Evolutionary conservation across 2,113 vertebrate genomes (phyloP).

Genomic region (Protomyctophum bolini): DNA sequence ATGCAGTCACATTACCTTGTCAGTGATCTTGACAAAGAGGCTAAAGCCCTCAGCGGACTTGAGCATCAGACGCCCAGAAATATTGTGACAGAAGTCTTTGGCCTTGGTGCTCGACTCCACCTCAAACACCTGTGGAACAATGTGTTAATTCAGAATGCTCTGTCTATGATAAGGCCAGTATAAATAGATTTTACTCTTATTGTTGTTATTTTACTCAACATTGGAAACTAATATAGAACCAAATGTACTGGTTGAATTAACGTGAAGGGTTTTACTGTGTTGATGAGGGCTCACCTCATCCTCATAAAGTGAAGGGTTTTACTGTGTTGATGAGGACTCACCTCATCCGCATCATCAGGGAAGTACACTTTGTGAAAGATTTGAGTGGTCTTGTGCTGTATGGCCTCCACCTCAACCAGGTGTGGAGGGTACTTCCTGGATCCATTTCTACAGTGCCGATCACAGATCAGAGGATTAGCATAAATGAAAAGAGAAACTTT

Average conservation of each 20-base stretch:
- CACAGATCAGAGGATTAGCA: no score
- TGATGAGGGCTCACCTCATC: no score
- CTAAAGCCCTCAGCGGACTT: slow-evolving; percentile 95
- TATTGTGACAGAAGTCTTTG: slow-evolving; percentile 97
- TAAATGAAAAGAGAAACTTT: not conserved
- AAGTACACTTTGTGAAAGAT: slow-evolving; percentile 99
- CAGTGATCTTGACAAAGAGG: slow-evolving; percentile 97
- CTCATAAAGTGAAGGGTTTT: no score
- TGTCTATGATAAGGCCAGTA: no score
- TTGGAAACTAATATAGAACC: no score
- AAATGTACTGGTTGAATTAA: no score
- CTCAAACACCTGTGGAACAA: slow-evolving; percentile 87
- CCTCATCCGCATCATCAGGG: slow-evolving; percentile 96
- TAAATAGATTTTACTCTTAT: no score
- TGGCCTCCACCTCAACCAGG: slow-evolving; percentile 97
- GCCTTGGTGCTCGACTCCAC: slow-evolving; percentile 98
- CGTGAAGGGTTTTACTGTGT: no score
- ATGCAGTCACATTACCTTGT: slow-evolving; percentile 83
- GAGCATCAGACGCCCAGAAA: slow-evolving; percentile 88
- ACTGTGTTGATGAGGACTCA: slow-evolving; percentile 41
- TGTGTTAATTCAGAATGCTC: no score
- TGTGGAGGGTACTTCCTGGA: slow-evolving; percentile 96
- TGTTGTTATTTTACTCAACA: no score
- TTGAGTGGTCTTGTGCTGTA: slow-evolving; percentile 98
- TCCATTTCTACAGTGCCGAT: slow-evolving; percentile 82